phyloP scores from a whole-genome alignment of 2,113 vertebrate genomes.

The Actenoides lindsayi region DNA sequence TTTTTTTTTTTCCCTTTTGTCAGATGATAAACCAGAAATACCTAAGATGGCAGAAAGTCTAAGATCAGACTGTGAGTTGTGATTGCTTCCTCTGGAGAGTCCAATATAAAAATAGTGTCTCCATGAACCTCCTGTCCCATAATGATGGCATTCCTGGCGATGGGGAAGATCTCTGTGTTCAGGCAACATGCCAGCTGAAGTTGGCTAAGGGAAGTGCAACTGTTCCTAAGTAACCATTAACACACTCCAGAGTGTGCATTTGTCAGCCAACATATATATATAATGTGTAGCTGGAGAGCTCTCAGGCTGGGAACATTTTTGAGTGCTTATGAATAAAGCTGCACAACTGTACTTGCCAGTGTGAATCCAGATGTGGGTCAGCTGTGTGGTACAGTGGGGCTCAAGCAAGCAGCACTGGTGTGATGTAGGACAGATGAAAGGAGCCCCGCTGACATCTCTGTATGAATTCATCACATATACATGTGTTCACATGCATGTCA shows the following conservation, averaged over 20 bases:
- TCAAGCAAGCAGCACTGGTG: not conserved
- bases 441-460: not conserved
- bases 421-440: not conserved
- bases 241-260: not conserved
- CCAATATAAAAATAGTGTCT: not conserved
- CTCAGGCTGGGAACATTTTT: not conserved
- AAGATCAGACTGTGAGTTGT: not conserved
- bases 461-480: not conserved
- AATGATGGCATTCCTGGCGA: not conserved
- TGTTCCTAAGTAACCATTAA: not conserved
- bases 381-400: not conserved
- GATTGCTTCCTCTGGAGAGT: not conserved
- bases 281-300: not conserved
- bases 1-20: not conserved
- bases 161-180: not conserved
- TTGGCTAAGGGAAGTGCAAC: not conserved
- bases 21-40: slow-evolving; percentile 14
- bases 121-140: not conserved
- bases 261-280: not conserved
- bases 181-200: not conserved
- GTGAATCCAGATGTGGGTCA: not conserved
- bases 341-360: not conserved
- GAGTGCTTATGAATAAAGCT: not conserved
- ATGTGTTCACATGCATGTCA: not conserved
- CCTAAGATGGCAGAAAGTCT: not conserved